Evolutionary conservation across 1,140 invertebrate genomes (phyloP).

Genomic region (Halesus radiatus): DNA sequence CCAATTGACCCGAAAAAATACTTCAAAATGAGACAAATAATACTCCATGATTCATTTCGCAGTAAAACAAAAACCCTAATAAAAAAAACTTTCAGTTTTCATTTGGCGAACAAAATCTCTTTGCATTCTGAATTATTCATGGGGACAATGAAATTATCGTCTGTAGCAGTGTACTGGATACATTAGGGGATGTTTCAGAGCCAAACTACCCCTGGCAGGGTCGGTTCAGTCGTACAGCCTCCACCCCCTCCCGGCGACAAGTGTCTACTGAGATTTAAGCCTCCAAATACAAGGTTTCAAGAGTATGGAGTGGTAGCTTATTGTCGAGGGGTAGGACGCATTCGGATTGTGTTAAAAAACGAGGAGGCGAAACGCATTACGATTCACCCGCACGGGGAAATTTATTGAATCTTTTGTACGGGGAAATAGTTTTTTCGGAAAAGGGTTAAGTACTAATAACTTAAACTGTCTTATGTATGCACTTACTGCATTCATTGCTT

Average conservation of each 20-base stretch:
- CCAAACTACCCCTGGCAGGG: neutral
- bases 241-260: constrained; percentile 18
- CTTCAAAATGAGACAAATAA: neutral
- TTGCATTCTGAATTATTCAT: constrained; percentile 55
- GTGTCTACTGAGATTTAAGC: constrained; percentile 46
- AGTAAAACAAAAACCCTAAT: constrained; percentile 23
- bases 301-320: constrained; percentile 39
- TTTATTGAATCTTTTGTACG: constrained; percentile 33
- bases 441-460: too few relatives aligned
- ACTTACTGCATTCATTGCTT: too few relatives aligned
- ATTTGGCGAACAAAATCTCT: constrained; percentile 37
- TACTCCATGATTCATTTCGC: neutral
- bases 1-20: neutral
- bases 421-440: neutral
- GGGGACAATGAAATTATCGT: constrained; percentile 57
- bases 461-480: too few relatives aligned
- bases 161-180: constrained; percentile 40
- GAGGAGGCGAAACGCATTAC: constrained; percentile 35
- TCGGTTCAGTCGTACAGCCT: too few relatives aligned
- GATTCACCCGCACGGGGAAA: constrained; percentile 6
- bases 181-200: constrained; percentile 39
- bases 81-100: constrained; percentile 17
- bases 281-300: constrained; percentile 42
- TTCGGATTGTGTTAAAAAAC: constrained; percentile 28
- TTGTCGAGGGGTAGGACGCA: constrained; percentile 37